These are phyloP conservation scores for Drosophila sordidula DNA, from an alignment of 2,888 invertebrate species.

Conservation along the genomic window DNA sequence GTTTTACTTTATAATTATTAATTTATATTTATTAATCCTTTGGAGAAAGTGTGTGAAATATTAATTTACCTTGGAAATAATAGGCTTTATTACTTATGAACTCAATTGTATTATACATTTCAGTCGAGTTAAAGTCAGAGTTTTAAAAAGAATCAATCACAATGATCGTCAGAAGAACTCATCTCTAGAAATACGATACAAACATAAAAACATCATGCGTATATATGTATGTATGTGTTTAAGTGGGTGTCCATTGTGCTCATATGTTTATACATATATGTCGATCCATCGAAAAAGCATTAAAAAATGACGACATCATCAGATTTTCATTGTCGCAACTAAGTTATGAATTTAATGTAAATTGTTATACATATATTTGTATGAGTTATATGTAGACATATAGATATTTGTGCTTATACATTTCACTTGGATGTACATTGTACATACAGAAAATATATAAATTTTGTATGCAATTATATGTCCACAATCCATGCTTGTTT, in stretches of 20 bases:
- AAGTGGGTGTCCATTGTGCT: not conserved
- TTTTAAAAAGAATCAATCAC: not conserved
- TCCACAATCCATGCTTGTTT: too few relatives aligned
- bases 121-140: not conserved
- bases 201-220: not conserved
- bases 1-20: too few relatives aligned
- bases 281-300: not conserved
- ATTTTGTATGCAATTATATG: too few relatives aligned
- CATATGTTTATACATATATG: not conserved
- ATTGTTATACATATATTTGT: not conserved
- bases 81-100: too few relatives aligned
- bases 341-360: not conserved
- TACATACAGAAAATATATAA: too few relatives aligned
- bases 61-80: too few relatives aligned
- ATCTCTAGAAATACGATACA: slow-evolving; percentile 27
- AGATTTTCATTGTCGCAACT: not conserved
- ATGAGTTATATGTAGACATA: too few relatives aligned
- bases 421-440: too few relatives aligned
- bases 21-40: too few relatives aligned
- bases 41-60: too few relatives aligned
- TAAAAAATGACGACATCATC: slow-evolving; percentile 1
- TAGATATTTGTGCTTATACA: too few relatives aligned
- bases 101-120: too few relatives aligned
- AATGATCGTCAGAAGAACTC: slow-evolving; percentile 1
- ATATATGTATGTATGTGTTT: not conserved